Evolutionary conservation across 2,797 vertebrate species (phyloP), one percentile per base, ranked within the genome.

Genomic region (Sphaeramia orbicularis): DNA sequence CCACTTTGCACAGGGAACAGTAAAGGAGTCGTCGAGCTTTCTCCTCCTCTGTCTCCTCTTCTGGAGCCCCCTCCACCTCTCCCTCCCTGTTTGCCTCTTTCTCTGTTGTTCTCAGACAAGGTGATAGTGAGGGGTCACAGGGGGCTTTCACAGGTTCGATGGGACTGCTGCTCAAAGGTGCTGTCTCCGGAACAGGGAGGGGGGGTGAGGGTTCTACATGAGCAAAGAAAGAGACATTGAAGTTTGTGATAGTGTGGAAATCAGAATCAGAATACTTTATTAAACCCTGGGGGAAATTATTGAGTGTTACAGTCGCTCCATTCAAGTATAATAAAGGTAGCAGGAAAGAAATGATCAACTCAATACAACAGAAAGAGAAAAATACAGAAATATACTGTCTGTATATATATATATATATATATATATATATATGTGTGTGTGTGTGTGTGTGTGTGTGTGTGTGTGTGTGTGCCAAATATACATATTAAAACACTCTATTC

Each of bases 1-100:
- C 96, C 45, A 99, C 96, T 92, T 98, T 99, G 94, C 98, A 99
- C 79, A 99, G 96, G 19, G 97, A 97, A 89, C 98, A 99, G 92
- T 99, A 99, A 19, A 99, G 96, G 13, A 99, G 94, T 45, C 98
- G 91, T 56, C 95, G 94, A 4, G 97, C 96, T 88, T 98, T 99
- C 71, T 97, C 96, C 54, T 98, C 96, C 71, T 98, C 98, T 0
- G 96, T 96, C 91, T 99, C 97, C 2, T 74, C 60, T 0, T 92
- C 91, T 72, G 92, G 86, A 63, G 69, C 76, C 79, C 36, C 10
- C 76, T 88, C 55, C 69, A 56, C 65, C 81, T 93, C 91, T 85
- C 86, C 66, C 78, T 94, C 79, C 93, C 92, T 73, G 65, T 86
- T 88, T 69, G 32, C 10, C 16, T 86, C 83, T 37, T 36, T 85